A percentile compares a stretch with the other conserved stretches of the same genome.
Evolutionary conservation across 2,797 vertebrate genomes (phyloP).

Genomic region (Steatocranus sp.): DNA sequence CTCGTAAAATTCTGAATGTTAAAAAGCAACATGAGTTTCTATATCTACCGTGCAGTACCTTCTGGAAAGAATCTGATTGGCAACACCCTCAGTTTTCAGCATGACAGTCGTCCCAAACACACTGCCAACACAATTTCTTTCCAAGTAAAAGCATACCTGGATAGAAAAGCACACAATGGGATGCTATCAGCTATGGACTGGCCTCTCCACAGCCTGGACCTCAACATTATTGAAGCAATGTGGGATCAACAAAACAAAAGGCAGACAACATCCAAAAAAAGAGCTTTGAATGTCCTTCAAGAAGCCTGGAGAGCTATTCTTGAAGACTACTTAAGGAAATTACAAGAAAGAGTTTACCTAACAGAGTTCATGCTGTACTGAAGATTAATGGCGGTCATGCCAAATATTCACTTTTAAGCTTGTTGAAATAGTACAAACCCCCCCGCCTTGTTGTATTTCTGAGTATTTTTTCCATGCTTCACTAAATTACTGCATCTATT

Average conservation of each 20-base stretch:
- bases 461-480: neutral
- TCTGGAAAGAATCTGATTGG: neutral
- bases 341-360: neutral
- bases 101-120: neutral
- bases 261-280: neutral
- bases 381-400: neutral
- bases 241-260: neutral
- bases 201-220: neutral
- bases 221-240: neutral
- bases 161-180: neutral
- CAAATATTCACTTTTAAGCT: neutral
- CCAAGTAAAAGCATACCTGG: neutral
- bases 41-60: neutral
- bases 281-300: neutral
- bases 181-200: neutral
- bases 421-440: neutral
- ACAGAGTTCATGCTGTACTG: neutral
- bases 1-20: neutral
- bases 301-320: neutral
- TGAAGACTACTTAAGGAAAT: neutral
- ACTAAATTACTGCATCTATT: neutral
- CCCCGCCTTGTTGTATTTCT: neutral
- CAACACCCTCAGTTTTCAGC: neutral
- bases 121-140: neutral
- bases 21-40: neutral